Conservation (phyloP, 2,888 invertebrate genomes). For the Cybosia mesomella region DNA sequence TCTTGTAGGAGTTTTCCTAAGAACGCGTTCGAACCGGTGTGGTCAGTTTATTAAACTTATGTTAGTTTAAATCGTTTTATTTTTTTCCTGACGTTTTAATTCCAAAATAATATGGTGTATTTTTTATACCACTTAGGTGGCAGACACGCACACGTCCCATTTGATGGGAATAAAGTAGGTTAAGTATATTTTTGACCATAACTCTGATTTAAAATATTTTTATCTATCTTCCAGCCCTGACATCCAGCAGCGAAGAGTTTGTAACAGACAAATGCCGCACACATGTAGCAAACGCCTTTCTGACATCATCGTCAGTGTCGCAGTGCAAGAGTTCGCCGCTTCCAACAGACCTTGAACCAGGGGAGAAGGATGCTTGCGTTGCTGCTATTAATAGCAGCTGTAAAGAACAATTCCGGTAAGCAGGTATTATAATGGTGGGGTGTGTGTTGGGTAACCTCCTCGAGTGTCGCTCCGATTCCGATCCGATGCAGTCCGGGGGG, state of each 20-base stretch:
- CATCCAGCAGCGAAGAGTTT: slow-evolving; percentile 62
- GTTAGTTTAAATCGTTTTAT: no score
- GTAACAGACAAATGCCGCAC: slow-evolving; percentile 69
- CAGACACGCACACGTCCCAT: no score
- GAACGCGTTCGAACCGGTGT: no score
- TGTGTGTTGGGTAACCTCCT: no score
- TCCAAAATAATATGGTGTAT: no score
- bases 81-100: no score
- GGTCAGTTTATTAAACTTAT: no score
- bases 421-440: background rate
- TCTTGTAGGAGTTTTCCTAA: no score
- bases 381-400: slow-evolving; percentile 64
- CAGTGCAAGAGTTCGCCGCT: slow-evolving; percentile 55
- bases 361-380: slow-evolving; percentile 59
- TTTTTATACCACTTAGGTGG: no score
- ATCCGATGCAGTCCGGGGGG: no score
- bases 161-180: no score
- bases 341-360: slow-evolving; percentile 65
- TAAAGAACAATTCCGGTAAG: slow-evolving; percentile 67
- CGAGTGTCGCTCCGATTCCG: no score
- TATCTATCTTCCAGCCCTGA: background rate
- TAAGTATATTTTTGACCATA: background rate
- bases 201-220: background rate
- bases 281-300: slow-evolving; percentile 60
- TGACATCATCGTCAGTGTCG: slow-evolving; percentile 44